These are phyloP conservation scores for Alitta virens DNA, from an alignment of 2,888 invertebrate species.

Conservation along the genomic window DNA sequence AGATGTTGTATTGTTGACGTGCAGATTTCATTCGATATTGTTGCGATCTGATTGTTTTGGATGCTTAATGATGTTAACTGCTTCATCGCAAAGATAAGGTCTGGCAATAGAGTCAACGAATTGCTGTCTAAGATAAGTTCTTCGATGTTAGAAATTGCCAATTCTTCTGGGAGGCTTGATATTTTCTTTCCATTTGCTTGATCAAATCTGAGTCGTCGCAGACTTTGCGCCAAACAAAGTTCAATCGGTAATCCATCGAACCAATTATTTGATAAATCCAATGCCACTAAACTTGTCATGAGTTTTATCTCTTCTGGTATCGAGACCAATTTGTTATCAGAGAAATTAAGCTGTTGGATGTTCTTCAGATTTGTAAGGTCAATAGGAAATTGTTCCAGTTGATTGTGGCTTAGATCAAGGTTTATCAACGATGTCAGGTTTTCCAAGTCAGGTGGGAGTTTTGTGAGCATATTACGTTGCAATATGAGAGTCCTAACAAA, in stretches of 20 bases:
- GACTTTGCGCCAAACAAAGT: conserved; percentile 40
- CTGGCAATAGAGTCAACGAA: neutral
- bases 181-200: conserved; percentile 40
- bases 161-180: conserved; percentile 21
- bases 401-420: conserved; percentile 37
- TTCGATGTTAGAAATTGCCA: neutral
- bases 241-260: conserved; percentile 47
- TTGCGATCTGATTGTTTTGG: neutral
- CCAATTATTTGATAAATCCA: conserved; percentile 47
- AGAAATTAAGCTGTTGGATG: conserved; percentile 38
- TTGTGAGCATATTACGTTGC: conserved; percentile 34
- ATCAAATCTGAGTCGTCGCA: conserved; percentile 41
- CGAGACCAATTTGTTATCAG: conserved; percentile 37
- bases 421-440: conserved; percentile 35
- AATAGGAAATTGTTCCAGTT: conserved; percentile 33
- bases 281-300: conserved; percentile 56
- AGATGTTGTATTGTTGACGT: conserved; percentile 31
- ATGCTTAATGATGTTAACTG: neutral
- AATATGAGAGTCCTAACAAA: conserved; percentile 36
- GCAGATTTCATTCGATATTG: conserved; percentile 24
- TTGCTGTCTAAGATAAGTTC: neutral
- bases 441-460: conserved; percentile 37
- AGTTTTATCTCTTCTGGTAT: conserved; percentile 74
- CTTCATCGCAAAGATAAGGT: neutral
- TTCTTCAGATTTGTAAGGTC: conserved; percentile 36